Base-by-base conservation (phyloP, 1,140 invertebrate species). In the Teleogryllus occipitalis region DNA sequence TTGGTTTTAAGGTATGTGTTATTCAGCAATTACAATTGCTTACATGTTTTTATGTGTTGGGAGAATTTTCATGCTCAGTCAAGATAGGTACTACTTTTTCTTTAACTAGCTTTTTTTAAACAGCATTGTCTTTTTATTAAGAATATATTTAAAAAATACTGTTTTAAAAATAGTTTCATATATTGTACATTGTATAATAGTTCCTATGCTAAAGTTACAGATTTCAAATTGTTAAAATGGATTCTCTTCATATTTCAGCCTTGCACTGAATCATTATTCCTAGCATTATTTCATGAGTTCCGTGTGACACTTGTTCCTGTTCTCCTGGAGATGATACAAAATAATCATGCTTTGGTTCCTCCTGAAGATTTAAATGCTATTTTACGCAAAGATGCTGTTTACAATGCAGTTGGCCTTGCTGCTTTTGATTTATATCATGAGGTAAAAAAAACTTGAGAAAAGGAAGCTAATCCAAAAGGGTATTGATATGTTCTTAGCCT, bases 341-440 rank as follows among this genome's bases (percentile, higher is more conserved):
- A 87, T 75, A 89, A 89, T 82, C 90, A 90, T 83, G 88, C 87
- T 78, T 90, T 90, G 82, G 88, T 90, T 81, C 87, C 92, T 78
- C 88, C 91, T 7, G 87, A 90, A 77, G 92, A 98, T 87, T 86
- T 96, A 80, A 88, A 90, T 81, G 90, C 90, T 14, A 94, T 98
- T 83, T 86, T 98, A 79, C 88, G 92, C 39, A 98, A 97, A 87
- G 97, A 98, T 88, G 96, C 96, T n/a, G 92, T 98, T 78, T 98
- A 98, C 84, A 96, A 96, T 88, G 96, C 96, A 2, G 92, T 96
- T 77, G 95, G 96, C 21, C 87, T 97, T 78, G 93, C 92, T n/a
- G 92, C 95, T 0, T 96, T 95, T 87, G 95, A 98, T 83, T 88
- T 98, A 76, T 98, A 95, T 85, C 95, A 98, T 86, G 94, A 97